phyloP scores from a whole-genome alignment of 2,797 vertebrate genomes.

The Hippoglossus hippoglossus region DNA sequence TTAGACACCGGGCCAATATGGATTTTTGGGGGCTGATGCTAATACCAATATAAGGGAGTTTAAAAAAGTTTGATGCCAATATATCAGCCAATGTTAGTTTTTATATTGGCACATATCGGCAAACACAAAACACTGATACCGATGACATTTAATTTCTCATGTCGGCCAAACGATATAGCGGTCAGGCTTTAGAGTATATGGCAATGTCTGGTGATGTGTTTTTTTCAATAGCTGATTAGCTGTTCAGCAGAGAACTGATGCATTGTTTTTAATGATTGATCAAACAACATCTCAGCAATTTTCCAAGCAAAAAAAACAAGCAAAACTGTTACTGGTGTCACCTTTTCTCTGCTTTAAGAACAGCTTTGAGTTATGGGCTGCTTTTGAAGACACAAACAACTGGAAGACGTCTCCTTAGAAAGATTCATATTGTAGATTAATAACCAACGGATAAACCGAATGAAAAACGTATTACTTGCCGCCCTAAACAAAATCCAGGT shows the following conservation, averaged over 20 bases:
- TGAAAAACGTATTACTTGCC: not conserved
- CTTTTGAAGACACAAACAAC: not conserved
- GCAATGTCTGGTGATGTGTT: not conserved
- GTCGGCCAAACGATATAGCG: too few relatives aligned
- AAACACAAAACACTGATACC: too few relatives aligned
- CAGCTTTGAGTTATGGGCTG: not conserved
- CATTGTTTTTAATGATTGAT: not conserved
- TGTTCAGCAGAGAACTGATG: not conserved
- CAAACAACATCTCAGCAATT: not conserved
- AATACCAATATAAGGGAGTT: too few relatives aligned
- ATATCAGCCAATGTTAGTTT: too few relatives aligned
- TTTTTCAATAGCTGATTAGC: not conserved
- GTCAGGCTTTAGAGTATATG: too few relatives aligned
- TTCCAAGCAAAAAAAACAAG: not conserved
- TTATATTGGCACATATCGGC: too few relatives aligned
- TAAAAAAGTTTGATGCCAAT: too few relatives aligned
- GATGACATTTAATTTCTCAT: too few relatives aligned
- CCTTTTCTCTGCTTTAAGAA: not conserved
- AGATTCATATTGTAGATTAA: not conserved
- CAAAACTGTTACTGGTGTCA: not conserved
- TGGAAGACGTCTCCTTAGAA: not conserved
- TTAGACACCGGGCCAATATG: too few relatives aligned
- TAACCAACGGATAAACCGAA: not conserved
- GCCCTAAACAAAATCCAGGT: not conserved
- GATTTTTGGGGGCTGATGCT: too few relatives aligned